Evolutionary conservation across 2,888 invertebrate genomes (phyloP), one percentile per base, ranked within the genome.

Genomic region (Cheilosia pagana): DNA sequence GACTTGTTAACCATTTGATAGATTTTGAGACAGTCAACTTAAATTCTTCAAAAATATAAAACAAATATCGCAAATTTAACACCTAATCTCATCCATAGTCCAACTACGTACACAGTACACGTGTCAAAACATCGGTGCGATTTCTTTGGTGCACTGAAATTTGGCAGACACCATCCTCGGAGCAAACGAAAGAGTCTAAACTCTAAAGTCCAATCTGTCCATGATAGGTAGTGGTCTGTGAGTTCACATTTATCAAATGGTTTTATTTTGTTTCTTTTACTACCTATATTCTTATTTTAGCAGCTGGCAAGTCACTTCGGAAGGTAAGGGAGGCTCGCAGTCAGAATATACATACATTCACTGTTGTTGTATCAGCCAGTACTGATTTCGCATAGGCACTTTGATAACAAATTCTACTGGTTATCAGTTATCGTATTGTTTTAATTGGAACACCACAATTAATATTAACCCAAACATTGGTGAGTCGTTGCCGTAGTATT

Each of bases 191-290:
- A 28, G 19, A n/a, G n/a, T n/a, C n/a, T 28, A 28, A 28, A 28
- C 41, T 39, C 14, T 39, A 59, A 59, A 59, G 59, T 59, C 39
- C 39, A 6, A n/a, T 41, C 14, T n/a, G 39, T 57, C 39, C 43
- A 35, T 25, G 4, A 25, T 25, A 25, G 25, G 25, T 5, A 25
- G 5, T 25, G 5, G 25, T 12, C 12, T 35, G 35, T 35, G 35
- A 35, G 35, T 35, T 35, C 12, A 3, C 12, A 35, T 35, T 35
- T 35, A 35, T 35, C 35, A 35, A 35, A 12, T 35, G 3, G 35
- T 35, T 35, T 35, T 12, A 10, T 12, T 12, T 35, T 35, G 10
- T 35, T 35, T 35, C 35, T 35, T 35, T 35, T 3, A 12, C 12
- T 35, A 35, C 3, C 1, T 35, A 12, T 35, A 35, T 12, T 35